Conservation (phyloP, 2,888 invertebrate species). For the Brenthis hecate region DNA sequence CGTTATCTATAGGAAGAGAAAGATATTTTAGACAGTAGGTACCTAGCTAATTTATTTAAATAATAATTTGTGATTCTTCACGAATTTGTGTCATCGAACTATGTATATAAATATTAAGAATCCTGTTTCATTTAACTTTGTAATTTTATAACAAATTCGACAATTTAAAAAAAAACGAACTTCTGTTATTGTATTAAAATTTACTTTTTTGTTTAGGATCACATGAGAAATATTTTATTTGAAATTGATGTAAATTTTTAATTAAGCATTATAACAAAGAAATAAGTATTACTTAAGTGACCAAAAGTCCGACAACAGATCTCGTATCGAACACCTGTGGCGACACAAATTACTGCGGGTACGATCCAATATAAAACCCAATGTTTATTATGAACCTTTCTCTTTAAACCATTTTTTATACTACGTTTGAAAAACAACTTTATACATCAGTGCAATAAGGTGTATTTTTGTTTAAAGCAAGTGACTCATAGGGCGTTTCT, state of each 20-base stretch:
- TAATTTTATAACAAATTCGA: no score
- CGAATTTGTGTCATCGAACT: no score
- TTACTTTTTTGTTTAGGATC: no score
- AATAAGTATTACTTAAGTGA: background rate
- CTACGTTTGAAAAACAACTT: conserved; percentile 42
- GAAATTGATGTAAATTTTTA: background rate
- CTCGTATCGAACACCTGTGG: conserved; percentile 45
- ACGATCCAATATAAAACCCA: conserved; percentile 51
- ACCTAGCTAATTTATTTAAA: no score
- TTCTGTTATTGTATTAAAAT: no score
- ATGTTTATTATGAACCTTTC: conserved; percentile 62
- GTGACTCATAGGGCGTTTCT: conserved; percentile 65
- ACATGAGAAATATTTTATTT: no score
- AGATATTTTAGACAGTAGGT: no score
- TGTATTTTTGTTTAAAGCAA: conserved; percentile 42
- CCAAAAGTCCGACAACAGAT: conserved; percentile 30
- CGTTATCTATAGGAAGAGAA: no score
- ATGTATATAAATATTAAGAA: no score
- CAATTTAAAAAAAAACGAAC: no score
- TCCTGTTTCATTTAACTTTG: no score
- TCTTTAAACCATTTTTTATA: conserved; percentile 49
- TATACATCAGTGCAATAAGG: conserved; percentile 37
- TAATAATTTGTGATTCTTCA: no score
- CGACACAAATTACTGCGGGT: conserved; percentile 45
- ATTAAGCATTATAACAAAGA: background rate